phyloP scores from a whole-genome alignment of 2,113 vertebrate species.

The Neodontobutis hainanensis region DNA sequence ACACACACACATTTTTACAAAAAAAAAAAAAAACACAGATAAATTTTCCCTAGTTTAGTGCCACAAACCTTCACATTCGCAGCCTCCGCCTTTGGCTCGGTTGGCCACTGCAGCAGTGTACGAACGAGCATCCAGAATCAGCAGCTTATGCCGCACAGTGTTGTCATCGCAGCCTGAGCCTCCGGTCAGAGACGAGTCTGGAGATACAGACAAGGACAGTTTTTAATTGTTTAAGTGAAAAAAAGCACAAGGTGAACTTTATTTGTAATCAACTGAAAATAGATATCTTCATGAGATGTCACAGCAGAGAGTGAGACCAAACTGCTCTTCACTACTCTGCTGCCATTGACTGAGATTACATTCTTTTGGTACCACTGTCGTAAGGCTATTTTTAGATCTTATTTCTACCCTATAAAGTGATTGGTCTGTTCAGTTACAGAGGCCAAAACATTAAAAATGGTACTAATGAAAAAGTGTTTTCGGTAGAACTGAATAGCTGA shows the following conservation, averaged over 20 bases:
- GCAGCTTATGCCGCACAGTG: slow-evolving; percentile 88
- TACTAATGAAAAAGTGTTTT: no score
- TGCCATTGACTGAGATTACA: not conserved
- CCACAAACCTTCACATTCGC: slow-evolving; percentile 93
- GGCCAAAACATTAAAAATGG: no score
- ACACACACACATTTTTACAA: no score
- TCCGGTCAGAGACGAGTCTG: slow-evolving; percentile 91
- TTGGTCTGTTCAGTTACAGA: not conserved
- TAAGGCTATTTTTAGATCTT: not conserved
- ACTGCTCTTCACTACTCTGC: slow-evolving; percentile 8
- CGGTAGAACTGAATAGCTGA: no score
- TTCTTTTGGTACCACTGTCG: not conserved
- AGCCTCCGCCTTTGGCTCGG: slow-evolving; percentile 97
- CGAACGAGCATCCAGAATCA: slow-evolving; percentile 96
- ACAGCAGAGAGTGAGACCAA: slow-evolving; percentile 1
- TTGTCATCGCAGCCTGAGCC: slow-evolving; percentile 85
- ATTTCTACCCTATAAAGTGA: not conserved
- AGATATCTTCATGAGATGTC: slow-evolving; percentile 29
- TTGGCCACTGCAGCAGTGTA: slow-evolving; percentile 97
- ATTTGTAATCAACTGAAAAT: slow-evolving; percentile 20
- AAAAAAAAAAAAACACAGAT: no score
- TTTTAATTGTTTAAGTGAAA: not conserved
- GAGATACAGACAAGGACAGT: slow-evolving; percentile 29
- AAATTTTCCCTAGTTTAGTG: not conserved
- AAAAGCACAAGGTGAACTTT: not conserved